These are phyloP conservation scores for Siniperca scherzeri DNA, from an alignment of 2,797 vertebrate genomes.

Conservation along the genomic window DNA sequence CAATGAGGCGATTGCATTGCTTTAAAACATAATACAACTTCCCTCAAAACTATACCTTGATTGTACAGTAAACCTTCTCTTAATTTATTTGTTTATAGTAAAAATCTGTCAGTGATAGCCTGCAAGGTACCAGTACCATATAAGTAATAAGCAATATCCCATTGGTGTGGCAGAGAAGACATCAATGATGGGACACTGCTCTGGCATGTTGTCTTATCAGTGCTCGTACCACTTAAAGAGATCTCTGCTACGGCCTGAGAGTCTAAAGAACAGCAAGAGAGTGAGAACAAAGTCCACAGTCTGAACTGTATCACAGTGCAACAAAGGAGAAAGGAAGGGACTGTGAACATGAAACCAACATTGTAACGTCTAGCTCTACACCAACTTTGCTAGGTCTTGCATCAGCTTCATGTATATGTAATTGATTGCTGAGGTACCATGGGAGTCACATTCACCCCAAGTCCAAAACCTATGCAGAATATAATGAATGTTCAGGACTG, in stretches of 20 bases:
- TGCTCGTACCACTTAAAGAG: constrained; percentile 27
- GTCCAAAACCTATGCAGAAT: constrained; percentile 32
- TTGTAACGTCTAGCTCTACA: neutral
- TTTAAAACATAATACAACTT: constrained; percentile 4
- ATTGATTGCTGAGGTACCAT: constrained; percentile 42
- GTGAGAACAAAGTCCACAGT: constrained; percentile 58
- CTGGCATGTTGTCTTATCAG: constrained; percentile 54
- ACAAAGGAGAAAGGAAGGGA: constrained; percentile 12
- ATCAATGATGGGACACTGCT: constrained; percentile 5
- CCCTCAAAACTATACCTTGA: neutral
- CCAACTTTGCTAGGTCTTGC: constrained; percentile 8
- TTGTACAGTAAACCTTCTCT: neutral
- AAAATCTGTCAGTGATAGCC: neutral
- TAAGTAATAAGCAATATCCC: neutral
- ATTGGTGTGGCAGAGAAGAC: neutral
- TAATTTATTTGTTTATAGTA: neutral
- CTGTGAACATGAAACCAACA: constrained; percentile 35
- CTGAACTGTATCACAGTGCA: constrained; percentile 7
- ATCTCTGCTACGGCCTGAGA: constrained; percentile 55
- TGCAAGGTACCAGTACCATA: neutral
- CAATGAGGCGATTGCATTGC: neutral
- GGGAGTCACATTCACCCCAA: constrained; percentile 22
- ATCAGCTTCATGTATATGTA: constrained; percentile 38
- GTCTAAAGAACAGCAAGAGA: constrained; percentile 64
- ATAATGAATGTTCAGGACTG: constrained; percentile 53